Conservation (phyloP, 2,888 invertebrate genomes). For the Chirona hameri region DNA sequence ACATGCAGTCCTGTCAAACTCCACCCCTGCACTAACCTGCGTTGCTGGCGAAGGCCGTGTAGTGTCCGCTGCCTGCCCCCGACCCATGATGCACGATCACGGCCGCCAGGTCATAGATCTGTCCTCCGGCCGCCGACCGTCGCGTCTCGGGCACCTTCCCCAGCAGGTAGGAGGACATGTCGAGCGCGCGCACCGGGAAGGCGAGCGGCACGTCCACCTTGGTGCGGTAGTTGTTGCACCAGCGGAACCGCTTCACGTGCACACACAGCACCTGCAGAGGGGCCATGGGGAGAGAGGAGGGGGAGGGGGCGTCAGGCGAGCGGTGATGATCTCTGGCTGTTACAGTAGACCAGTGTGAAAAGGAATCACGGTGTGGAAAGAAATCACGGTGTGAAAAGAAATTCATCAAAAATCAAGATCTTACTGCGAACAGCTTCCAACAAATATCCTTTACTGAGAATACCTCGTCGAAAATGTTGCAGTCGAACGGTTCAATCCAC, state of each 20-base stretch:
- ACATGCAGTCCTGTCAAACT: no score
- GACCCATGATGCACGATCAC: conserved; percentile 78
- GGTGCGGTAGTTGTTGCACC: conserved; percentile 72
- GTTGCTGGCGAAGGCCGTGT: conserved; percentile 77
- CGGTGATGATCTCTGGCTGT: no score
- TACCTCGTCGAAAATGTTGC: no score
- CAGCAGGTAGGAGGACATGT: conserved; percentile 72
- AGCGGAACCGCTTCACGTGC: conserved; percentile 77
- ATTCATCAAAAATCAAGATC: no score
- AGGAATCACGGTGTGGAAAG: no score
- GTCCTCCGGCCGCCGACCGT: conserved; percentile 59
- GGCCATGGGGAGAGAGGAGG: conserved; percentile 31
- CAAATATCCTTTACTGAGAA: no score
- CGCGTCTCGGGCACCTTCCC: conserved; percentile 63
- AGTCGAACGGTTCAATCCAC: no score
- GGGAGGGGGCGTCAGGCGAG: no score
- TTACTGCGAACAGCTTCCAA: no score
- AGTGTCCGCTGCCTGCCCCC: conserved; percentile 78
- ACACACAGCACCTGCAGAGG: conserved; percentile 64
- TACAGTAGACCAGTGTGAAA: no score
- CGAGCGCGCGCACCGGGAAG: conserved; percentile 69
- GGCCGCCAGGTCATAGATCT: conserved; percentile 73
- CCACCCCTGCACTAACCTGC: conserved; percentile 47
- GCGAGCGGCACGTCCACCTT: conserved; percentile 74
- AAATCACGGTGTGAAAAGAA: no score